Percentiles rank a stretch among this genome's conserved stretches.
phyloP scores from a whole-genome alignment of 2,797 vertebrate genomes.

The Melopsittacus undulatus region DNA sequence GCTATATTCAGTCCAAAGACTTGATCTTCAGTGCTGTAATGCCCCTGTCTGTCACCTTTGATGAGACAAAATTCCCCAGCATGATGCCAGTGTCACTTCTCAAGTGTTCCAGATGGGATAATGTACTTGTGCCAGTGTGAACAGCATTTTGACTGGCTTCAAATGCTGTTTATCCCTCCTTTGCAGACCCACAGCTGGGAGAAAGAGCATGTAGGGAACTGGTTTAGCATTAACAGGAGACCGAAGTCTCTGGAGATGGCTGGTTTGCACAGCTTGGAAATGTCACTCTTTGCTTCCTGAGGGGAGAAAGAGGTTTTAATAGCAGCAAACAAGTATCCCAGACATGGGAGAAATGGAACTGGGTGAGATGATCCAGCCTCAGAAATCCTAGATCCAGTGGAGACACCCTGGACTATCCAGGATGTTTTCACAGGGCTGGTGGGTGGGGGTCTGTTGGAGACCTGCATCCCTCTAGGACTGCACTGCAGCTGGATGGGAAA shows the following conservation, averaged over 20 bases:
- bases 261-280: background rate
- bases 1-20: background rate
- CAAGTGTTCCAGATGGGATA: background rate
- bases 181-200: background rate
- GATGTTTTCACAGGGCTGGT: background rate
- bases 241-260: background rate
- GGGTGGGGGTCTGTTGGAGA: background rate
- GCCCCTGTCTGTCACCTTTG: too few relatives aligned
- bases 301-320: background rate
- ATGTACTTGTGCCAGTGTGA: fast-evolving
- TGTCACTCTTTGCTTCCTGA: background rate
- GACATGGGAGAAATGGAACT: background rate
- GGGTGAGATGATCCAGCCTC: background rate
- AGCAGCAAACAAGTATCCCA: background rate
- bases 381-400: background rate
- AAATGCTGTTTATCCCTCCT: background rate
- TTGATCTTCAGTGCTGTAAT: background rate
- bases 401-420: background rate
- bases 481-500: background rate
- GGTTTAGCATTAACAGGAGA: background rate
- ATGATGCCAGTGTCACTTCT: background rate
- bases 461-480: background rate
- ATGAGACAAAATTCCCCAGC: background rate
- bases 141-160: background rate
- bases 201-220: background rate